These are phyloP conservation scores for Phaonia tiefii DNA, from an alignment of 2,888 invertebrate species.

Conservation along the genomic window DNA sequence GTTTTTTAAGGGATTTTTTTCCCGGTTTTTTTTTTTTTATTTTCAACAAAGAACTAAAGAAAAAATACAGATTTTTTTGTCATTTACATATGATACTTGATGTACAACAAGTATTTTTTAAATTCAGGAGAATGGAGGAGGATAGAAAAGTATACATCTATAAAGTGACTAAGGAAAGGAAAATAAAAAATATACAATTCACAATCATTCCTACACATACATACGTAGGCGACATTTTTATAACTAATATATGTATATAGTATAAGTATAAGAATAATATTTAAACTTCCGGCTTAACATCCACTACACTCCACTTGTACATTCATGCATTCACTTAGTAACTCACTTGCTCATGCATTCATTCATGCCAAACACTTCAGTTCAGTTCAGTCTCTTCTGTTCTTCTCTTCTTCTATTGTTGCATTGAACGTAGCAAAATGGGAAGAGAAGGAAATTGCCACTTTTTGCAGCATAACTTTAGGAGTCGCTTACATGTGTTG, in stretches of 20 bases:
- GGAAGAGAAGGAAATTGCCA: not conserved
- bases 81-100: no score
- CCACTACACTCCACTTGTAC: not conserved
- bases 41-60: no score
- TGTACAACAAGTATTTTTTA: no score
- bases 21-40: no score
- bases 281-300: slow-evolving; percentile 36
- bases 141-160: no score
- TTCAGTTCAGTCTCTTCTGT: slow-evolving; percentile 16
- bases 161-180: no score
- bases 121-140: no score
- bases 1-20: no score
- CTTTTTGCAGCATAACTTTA: slow-evolving; percentile 23
- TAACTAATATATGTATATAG: not conserved
- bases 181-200: no score
- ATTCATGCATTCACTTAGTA: not conserved
- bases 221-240: not conserved
- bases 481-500: not conserved
- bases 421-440: no score
- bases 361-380: not conserved
- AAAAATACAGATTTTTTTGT: no score
- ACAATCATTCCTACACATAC: no score
- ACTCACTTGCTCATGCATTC: slow-evolving; percentile 7
- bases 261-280: slow-evolving; percentile 18
- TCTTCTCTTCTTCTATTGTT: slow-evolving; percentile 24